phyloP scores from a whole-genome alignment of 2,113 vertebrate species.

The Bungarus multicinctus region DNA sequence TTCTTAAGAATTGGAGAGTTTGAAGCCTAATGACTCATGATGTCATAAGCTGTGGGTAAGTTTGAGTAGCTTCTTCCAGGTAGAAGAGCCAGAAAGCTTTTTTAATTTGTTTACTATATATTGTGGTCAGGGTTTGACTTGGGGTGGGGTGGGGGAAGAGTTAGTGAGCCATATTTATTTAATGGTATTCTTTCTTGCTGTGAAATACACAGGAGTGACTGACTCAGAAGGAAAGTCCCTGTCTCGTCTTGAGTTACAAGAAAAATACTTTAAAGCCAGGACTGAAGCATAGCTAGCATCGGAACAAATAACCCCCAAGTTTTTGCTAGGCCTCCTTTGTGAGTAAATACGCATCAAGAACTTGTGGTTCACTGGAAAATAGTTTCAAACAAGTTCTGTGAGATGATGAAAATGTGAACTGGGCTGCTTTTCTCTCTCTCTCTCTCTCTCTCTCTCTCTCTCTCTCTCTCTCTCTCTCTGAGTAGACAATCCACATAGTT shows the following conservation, averaged over 20 bases:
- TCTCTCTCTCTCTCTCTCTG: not conserved
- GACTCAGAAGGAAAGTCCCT: not conserved
- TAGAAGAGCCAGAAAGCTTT: not conserved
- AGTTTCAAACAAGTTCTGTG: not conserved
- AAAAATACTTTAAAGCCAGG: not conserved
- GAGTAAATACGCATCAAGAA: not conserved
- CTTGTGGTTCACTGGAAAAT: not conserved
- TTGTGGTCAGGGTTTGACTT: not conserved
- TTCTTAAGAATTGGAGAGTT: conserved; percentile 28
- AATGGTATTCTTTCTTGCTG: not conserved
- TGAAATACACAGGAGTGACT: not conserved
- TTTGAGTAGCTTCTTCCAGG: not conserved
- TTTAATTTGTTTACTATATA: no score
- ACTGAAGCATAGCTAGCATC: not conserved
- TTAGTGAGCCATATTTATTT: not conserved
- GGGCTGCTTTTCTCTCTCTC: not conserved
- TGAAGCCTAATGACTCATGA: conserved; percentile 14
- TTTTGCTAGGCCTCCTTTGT: not conserved
- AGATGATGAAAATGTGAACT: not conserved
- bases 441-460: not conserved
- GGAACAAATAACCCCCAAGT: not conserved
- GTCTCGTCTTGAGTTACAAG: not conserved
- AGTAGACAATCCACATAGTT: not conserved
- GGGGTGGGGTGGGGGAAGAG: not conserved
- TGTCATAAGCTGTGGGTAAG: not conserved